Evolutionary conservation across 2,113 vertebrate genomes (phyloP).

Genomic region (Acanthisitta chloris): DNA sequence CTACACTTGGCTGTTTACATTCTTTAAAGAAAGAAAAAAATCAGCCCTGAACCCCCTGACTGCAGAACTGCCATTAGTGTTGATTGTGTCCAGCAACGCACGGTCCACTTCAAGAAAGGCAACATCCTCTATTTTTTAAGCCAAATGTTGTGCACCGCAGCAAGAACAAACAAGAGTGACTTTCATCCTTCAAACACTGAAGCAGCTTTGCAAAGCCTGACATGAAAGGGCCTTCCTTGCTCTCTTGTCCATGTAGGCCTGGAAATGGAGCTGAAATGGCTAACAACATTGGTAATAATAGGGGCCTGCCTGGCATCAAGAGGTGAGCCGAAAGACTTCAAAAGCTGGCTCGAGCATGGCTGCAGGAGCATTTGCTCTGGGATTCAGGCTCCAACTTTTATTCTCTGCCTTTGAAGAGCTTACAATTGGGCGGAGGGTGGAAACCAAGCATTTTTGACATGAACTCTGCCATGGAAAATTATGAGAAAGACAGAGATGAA

Average conservation of each 20-base stretch:
- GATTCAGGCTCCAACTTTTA: constrained; percentile 80
- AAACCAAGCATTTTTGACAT: constrained; percentile 79
- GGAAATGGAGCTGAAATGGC: constrained; percentile 83
- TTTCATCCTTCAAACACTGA: constrained; percentile 71
- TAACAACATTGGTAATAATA: constrained; percentile 88
- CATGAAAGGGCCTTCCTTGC: constrained; percentile 85
- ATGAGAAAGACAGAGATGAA: constrained; percentile 87
- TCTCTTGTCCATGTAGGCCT: constrained; percentile 76
- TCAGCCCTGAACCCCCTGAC: background rate
- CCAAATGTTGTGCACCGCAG: constrained; percentile 44
- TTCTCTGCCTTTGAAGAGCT: constrained; percentile 96
- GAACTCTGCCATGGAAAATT: constrained; percentile 82
- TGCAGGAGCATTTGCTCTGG: constrained; percentile 62
- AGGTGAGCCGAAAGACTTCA: constrained; percentile 86
- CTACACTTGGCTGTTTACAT: constrained; percentile 13
- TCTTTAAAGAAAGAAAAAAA: background rate
- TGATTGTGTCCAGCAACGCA: constrained; percentile 16
- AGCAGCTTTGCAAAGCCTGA: constrained; percentile 71
- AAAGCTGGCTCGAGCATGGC: constrained; percentile 77
- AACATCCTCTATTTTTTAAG: constrained; percentile 50
- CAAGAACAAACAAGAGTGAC: constrained; percentile 54
- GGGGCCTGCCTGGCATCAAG: constrained; percentile 88
- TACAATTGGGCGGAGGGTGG: constrained; percentile 86
- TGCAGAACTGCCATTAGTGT: constrained; percentile 27
- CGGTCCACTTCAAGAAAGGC: constrained; percentile 57